phyloP scores from a whole-genome alignment of 2,888 invertebrate genomes.

The Pandemis corylana region DNA sequence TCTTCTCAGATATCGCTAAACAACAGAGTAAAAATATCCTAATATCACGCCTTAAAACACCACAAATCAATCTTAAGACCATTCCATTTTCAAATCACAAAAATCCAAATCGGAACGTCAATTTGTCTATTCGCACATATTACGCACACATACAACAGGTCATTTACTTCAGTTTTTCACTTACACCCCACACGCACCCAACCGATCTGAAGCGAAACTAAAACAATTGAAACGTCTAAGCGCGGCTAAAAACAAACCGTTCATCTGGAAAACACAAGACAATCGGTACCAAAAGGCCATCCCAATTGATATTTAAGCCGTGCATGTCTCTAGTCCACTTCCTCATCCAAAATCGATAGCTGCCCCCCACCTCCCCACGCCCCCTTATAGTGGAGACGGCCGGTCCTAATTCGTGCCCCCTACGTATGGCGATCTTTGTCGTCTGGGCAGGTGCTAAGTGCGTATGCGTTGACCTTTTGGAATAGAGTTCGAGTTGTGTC shows the following conservation, averaged over 20 bases:
- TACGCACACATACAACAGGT: no score
- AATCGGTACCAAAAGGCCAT: conserved; percentile 65
- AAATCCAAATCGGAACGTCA: no score
- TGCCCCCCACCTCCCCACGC: conserved; percentile 63
- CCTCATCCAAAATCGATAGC: conserved; percentile 84
- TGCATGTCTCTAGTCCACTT: conserved; percentile 83
- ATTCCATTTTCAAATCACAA: no score
- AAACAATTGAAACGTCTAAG: not conserved
- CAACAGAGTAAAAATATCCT: no score
- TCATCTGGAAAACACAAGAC: conserved; percentile 6
- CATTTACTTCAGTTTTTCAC: no score
- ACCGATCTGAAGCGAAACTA: not conserved
- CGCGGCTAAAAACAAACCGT: not conserved
- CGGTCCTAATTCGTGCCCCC: conserved; percentile 75
- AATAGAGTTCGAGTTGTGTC: conserved; percentile 7
- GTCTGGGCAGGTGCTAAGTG: conserved; percentile 48
- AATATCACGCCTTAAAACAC: no score
- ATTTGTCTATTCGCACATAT: no score
- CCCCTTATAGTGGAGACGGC: conserved; percentile 74
- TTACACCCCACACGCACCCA: no score
- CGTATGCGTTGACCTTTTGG: conserved; percentile 19
- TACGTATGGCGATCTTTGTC: conserved; percentile 71
- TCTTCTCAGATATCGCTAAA: no score
- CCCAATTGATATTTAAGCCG: conserved; percentile 81
- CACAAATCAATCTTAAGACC: no score